Evolutionary conservation across 1,140 invertebrate species (phyloP).

Genomic region (Steinernema khuongi): DNA sequence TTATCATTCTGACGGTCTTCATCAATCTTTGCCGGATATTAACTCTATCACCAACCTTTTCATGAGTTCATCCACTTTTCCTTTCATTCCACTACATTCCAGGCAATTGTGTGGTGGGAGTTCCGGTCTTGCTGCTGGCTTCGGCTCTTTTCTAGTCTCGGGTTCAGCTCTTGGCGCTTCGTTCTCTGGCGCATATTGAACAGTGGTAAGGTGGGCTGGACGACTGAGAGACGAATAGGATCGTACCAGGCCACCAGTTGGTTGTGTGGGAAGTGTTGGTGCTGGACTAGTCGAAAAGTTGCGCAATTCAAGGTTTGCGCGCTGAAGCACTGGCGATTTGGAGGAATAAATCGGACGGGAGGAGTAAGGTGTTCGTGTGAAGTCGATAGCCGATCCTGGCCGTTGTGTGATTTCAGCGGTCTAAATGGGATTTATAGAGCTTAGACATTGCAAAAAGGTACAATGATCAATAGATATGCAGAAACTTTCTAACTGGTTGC

Average conservation of each 20-base stretch:
- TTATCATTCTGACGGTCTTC: too few relatives aligned
- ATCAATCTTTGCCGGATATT: too few relatives aligned
- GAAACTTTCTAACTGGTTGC: background rate
- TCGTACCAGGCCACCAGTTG: background rate
- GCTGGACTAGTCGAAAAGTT: conserved; percentile 7
- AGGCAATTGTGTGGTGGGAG: conserved; percentile 12
- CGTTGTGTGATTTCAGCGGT: background rate
- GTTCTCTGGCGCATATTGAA: background rate
- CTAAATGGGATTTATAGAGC: background rate
- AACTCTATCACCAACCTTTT: background rate
- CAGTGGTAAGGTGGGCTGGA: background rate
- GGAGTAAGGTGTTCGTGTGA: conserved; percentile 22
- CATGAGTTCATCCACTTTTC: conserved; percentile 15
- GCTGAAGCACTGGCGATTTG: background rate
- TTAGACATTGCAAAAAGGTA: background rate
- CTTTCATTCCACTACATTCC: conserved; percentile 8
- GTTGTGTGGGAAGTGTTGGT: background rate
- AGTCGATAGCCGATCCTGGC: conserved; percentile 20
- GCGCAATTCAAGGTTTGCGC: background rate
- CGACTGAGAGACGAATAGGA: background rate
- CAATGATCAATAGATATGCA: background rate
- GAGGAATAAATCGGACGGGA: conserved; percentile 12
- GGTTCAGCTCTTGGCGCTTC: background rate
- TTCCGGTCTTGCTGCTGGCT: background rate
- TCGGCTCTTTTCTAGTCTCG: background rate